Conservation (phyloP, 1,140 invertebrate genomes). For the Eumaeus atala region DNA sequence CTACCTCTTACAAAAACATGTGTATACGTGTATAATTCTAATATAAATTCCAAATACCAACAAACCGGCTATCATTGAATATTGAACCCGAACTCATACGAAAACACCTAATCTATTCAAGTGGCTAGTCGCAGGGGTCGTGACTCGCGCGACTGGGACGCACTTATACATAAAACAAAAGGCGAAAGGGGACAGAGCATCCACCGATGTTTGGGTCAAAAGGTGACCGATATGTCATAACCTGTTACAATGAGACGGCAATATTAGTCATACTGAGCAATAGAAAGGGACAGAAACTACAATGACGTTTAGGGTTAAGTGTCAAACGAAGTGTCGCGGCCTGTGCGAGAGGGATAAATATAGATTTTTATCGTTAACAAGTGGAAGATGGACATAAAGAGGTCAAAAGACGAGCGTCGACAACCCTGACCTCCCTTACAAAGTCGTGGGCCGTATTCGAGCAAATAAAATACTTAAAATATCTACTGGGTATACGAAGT, state of each 20-base stretch:
- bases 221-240: constrained; percentile 72
- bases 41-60: constrained; percentile 58
- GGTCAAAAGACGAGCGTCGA: constrained; percentile 69
- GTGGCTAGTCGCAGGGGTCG: constrained; percentile 66
- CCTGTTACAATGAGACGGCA: constrained; percentile 56
- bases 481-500: constrained; percentile 27
- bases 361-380: constrained; percentile 35
- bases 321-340: constrained; percentile 68
- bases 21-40: constrained; percentile 22
- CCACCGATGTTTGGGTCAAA: constrained; percentile 56
- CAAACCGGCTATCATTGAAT: constrained; percentile 68
- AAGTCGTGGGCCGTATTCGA: constrained; percentile 49
- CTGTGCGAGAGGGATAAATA: constrained; percentile 46
- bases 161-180: constrained; percentile 32
- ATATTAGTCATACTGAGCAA: constrained; percentile 26
- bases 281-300: constrained; percentile 48
- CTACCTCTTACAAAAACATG: too few species aligned
- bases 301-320: constrained; percentile 69
- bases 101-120: constrained; percentile 74
- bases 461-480: constrained; percentile 50
- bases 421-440: constrained; percentile 65
- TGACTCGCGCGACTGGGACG: constrained; percentile 53
- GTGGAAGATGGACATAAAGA: constrained; percentile 38
- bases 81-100: constrained; percentile 61
- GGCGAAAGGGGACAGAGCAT: constrained; percentile 49